Evolutionary conservation across 1,140 invertebrate species (phyloP).

Genomic region (Caenorhabditis briggsae): DNA sequence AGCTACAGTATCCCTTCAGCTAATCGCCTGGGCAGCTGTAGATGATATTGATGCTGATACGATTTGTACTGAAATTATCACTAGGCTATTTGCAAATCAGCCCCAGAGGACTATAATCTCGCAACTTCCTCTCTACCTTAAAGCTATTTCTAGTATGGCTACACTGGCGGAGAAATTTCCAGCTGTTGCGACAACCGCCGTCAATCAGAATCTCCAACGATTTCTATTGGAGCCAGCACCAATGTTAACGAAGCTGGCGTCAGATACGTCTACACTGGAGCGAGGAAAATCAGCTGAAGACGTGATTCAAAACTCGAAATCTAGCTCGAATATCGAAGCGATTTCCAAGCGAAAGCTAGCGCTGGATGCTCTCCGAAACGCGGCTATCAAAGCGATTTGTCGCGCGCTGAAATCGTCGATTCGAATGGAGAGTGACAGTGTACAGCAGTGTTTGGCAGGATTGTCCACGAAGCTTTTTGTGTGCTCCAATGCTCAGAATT

Average conservation of each 20-base stretch:
- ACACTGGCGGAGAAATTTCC: slow-evolving; percentile 61
- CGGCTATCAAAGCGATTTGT: slow-evolving; percentile 95
- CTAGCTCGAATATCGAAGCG: slow-evolving; percentile 63
- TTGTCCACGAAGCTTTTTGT: slow-evolving; percentile 91
- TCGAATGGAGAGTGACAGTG: slow-evolving; percentile 87
- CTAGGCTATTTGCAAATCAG: slow-evolving; percentile 79
- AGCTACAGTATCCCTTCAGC: slow-evolving; percentile 86
- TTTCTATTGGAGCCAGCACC: slow-evolving; percentile 63
- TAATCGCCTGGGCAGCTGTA: slow-evolving; percentile 95
- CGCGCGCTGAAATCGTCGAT: slow-evolving; percentile 89
- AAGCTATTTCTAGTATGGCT: slow-evolving; percentile 44
- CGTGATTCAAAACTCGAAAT: slow-evolving; percentile 81
- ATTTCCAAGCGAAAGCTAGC: slow-evolving; percentile 62
- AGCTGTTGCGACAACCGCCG: slow-evolving; percentile 60
- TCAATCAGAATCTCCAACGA: slow-evolving; percentile 41
- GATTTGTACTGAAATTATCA: slow-evolving; percentile 93
- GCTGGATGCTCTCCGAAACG: slow-evolving; percentile 86
- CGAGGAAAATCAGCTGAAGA: slow-evolving; percentile 44
- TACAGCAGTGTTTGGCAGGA: slow-evolving; percentile 91
- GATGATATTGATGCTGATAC: slow-evolving; percentile 86
- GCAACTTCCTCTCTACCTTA: slow-evolving; percentile 16
- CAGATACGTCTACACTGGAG: slow-evolving; percentile 76
- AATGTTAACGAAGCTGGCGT: slow-evolving; percentile 42
- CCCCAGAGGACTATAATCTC: slow-evolving; percentile 16
- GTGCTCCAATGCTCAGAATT: slow-evolving; percentile 80